Conservation (phyloP, 2,113 vertebrate species). For the Gila orcuttii region DNA sequence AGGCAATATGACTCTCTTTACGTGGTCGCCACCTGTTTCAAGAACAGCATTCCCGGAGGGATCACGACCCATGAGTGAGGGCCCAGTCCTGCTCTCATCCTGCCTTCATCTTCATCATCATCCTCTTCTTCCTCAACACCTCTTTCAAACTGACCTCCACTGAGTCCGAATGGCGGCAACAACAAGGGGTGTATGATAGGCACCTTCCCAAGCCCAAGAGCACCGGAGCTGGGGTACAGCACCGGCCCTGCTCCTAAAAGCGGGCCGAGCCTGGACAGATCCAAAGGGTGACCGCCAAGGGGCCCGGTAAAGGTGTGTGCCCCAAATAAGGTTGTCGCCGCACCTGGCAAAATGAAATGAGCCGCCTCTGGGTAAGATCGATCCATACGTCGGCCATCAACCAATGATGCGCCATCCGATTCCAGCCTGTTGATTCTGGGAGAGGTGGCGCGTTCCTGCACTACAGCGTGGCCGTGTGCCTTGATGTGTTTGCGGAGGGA, state of each 20-base stretch:
- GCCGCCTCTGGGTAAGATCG: slow-evolving; percentile 74
- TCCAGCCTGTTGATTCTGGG: slow-evolving; percentile 3
- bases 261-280: slow-evolving; percentile 58
- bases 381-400: slow-evolving; percentile 59
- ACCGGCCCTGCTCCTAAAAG: slow-evolving; percentile 45
- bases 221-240: slow-evolving; percentile 40
- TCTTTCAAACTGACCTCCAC: slow-evolving; percentile 51
- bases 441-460: slow-evolving; percentile 77
- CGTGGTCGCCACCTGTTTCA: slow-evolving; percentile 87
- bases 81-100: slow-evolving; percentile 57
- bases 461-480: slow-evolving; percentile 94
- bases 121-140: slow-evolving; percentile 59
- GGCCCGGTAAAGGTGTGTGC: slow-evolving; percentile 69
- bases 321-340: slow-evolving; percentile 81
- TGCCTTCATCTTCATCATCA: slow-evolving; percentile 62
- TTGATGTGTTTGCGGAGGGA: slow-evolving; percentile 98
- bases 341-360: slow-evolving; percentile 80
- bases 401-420: neutral
- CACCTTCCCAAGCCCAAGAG: slow-evolving; percentile 84
- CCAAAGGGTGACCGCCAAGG: slow-evolving; percentile 70
- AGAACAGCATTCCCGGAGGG: slow-evolving; percentile 84
- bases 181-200: slow-evolving; percentile 80
- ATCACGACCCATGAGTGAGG: slow-evolving; percentile 89
- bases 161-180: slow-evolving; percentile 78
- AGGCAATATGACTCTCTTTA: slow-evolving; percentile 58